Evolutionary conservation across 2,888 invertebrate genomes (phyloP), one percentile per base, ranked within the genome.

Genomic region (Xylophagus ater): DNA sequence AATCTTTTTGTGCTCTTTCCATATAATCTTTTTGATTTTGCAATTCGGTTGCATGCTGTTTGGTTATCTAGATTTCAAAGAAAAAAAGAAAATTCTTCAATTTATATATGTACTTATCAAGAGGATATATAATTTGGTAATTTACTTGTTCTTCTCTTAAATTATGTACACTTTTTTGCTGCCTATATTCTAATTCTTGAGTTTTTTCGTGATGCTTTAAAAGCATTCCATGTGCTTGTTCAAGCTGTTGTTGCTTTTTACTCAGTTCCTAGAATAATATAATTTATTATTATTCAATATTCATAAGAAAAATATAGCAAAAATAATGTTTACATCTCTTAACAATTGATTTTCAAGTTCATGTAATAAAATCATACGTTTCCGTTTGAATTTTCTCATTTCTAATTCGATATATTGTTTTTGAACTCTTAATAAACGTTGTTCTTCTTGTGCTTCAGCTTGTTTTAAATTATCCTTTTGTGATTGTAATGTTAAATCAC

Each of bases 1-100:
- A 73, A 60, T 98, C 97, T 47, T 89, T 80, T 61, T 94, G 88
- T 9, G 90, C 84, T 45, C 94, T 76, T 57, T 82, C 81, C 81
- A 93, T 96, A 67, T 98, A 98, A 62, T 96, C 94, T 53, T 87
- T 81, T 67, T 92, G 92, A 72, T 94, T 94, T 54, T 84, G 81
- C 57, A 92, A 71, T 70, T 97, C 96, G 9, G 93, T 93, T 55
- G 83, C 80, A 66, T 96, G 96, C 68, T 94, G 93, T 57, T 89
- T 80, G 49, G 76, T 76, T 47, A 80, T 67, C 60, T 74, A 46
- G n/a, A n/a, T n/a, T n/a, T n/a, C n/a, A n/a, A n/a, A 25, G 18
- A 35, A 43, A 30, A 28, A 23, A 31, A 19, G 34, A 25, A 24
- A 44, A 6, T 10, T 7, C n/a, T n/a, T n/a, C n/a, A n/a, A n/a